Evolutionary conservation across 2,797 vertebrate genomes (phyloP).

Genomic region (Pseudochirops cupreus): DNA sequence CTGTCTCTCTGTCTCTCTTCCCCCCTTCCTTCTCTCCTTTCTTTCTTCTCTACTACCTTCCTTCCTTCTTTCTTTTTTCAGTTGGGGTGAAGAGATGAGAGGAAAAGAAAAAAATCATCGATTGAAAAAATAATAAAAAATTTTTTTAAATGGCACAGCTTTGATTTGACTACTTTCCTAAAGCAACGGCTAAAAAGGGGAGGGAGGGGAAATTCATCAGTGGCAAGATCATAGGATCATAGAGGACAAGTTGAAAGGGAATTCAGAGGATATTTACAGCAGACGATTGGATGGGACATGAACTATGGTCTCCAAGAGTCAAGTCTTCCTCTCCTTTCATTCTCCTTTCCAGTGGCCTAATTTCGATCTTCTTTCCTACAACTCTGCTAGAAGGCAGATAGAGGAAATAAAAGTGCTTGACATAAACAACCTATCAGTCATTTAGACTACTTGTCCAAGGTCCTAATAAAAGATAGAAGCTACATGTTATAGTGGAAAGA

Average conservation of each 20-base stretch:
- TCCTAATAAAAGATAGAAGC: neutral
- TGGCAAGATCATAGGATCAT: neutral
- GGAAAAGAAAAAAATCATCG: neutral
- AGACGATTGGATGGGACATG: neutral
- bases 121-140: neutral
- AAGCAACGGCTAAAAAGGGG: neutral
- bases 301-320: neutral
- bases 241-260: neutral
- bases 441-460: neutral
- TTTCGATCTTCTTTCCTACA: neutral
- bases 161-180: neutral
- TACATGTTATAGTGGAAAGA: no score
- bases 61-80: neutral
- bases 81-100: neutral
- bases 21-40: no score
- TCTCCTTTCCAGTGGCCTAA: neutral
- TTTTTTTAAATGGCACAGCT: neutral
- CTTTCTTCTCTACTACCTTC: no score
- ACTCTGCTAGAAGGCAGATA: neutral
- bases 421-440: neutral
- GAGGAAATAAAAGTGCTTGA: no score
- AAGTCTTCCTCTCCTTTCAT: neutral
- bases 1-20: no score
- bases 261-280: neutral
- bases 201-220: no score